Evolutionary conservation across 2,113 vertebrate species (phyloP).

Genomic region (Phodopus roborovskii): DNA sequence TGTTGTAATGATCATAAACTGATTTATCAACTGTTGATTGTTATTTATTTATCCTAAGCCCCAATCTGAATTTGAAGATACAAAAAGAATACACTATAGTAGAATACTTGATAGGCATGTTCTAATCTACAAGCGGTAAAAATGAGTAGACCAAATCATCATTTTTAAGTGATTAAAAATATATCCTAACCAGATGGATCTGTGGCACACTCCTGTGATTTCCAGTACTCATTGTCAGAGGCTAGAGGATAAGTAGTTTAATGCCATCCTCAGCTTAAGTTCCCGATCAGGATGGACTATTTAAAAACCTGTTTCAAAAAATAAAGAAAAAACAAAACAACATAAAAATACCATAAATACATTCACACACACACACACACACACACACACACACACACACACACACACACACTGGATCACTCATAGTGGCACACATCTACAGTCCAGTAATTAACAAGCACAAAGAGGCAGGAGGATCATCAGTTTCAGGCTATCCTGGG

Average conservation of each 20-base stretch:
- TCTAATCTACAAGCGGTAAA: background rate
- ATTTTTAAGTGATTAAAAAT: slow-evolving; percentile 49
- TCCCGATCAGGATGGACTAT: background rate
- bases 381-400: background rate
- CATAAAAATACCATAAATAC: background rate
- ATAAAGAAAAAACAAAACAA: background rate
- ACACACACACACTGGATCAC: background rate
- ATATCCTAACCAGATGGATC: background rate
- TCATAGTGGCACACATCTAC: background rate
- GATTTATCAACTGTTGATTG: background rate
- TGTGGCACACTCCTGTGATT: background rate
- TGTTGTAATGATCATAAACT: slow-evolving; percentile 34
- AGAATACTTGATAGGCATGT: background rate
- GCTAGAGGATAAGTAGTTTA: background rate
- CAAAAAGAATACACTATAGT: background rate
- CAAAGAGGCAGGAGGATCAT: background rate
- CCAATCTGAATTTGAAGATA: background rate
- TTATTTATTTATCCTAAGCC: slow-evolving; percentile 33
- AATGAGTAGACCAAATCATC: background rate
- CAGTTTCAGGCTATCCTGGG: background rate
- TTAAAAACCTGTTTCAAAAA: background rate
- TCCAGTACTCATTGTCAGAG: background rate
- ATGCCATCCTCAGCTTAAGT: background rate
- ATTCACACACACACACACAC: background rate
- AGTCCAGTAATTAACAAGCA: background rate